Evolutionary conservation across 2,113 vertebrate species (phyloP).

Genomic region (Heterochromis multidens): DNA sequence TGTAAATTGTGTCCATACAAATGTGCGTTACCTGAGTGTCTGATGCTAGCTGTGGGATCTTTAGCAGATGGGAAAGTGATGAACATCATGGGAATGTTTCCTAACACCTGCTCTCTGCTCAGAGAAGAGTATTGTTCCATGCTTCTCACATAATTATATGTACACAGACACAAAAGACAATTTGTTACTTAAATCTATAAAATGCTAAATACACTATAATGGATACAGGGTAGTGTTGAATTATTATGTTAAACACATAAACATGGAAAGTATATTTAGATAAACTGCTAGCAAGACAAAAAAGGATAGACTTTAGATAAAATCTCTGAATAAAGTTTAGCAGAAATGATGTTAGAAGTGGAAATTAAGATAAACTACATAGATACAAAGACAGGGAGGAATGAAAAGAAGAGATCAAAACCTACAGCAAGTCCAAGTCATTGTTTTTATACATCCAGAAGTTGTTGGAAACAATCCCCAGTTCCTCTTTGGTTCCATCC

Average conservation of each 20-base stretch:
- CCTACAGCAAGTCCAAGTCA: slow-evolving; percentile 77
- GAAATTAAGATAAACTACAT: neutral
- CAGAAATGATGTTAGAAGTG: neutral
- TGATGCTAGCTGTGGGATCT: slow-evolving; percentile 75
- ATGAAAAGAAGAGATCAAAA: neutral
- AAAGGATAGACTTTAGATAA: neutral
- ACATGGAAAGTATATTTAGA: neutral
- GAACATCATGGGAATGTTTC: slow-evolving; percentile 81
- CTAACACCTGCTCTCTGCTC: slow-evolving; percentile 67
- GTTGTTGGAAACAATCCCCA: slow-evolving; percentile 77
- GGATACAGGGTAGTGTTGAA: neutral
- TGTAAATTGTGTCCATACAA: neutral
- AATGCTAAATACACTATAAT: neutral
- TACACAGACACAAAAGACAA: slow-evolving; percentile 9
- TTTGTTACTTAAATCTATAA: neutral
- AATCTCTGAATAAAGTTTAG: neutral
- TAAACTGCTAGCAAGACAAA: neutral
- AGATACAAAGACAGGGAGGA: neutral
- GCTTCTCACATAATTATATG: slow-evolving; percentile 32
- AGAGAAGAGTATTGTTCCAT: slow-evolving; percentile 71
- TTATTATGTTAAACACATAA: neutral
- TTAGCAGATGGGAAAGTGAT: slow-evolving; percentile 81
- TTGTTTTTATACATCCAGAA: slow-evolving; percentile 82
- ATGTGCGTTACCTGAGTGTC: slow-evolving; percentile 73
- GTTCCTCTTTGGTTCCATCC: slow-evolving; percentile 76